Evolutionary conservation across 2,113 vertebrate species (phyloP), one percentile per base, ranked within the genome.

Genomic region (Gambusia holbrooki): DNA sequence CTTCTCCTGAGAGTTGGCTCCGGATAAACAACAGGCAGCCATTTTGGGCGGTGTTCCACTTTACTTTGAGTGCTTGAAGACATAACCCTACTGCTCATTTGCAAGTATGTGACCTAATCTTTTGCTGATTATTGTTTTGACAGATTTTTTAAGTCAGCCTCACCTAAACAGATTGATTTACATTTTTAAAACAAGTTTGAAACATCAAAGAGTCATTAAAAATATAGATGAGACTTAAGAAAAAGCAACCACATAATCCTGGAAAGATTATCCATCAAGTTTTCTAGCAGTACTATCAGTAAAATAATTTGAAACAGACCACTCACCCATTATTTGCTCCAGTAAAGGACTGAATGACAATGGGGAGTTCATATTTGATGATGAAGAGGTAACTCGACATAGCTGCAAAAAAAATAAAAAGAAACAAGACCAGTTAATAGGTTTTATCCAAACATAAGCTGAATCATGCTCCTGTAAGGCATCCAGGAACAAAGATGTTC

Each of bases 361-460:
- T 96, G 80, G 98, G 98, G 91, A 99, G 95, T 92, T 99, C 98
- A 81, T 99, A 98, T 93, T 99, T 99, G 93, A 99, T 96, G 82
- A 99, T 99, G 94, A 94, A 99, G 94, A 99, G 97, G 96, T 99
- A 99, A 95, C 96, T 98, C 78, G 98, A 98, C 97, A 99, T 99
- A 89, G 97, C 98, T 99, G 93, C 79, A 81, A 92, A 81, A 81
- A 79, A 68, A 3, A 66, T 76, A 58, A 25, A 58, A 58, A 58
- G 8, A n/a, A 58, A 54, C 2, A 22, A 54, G 7, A 48, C 2
- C 19, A 25, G 7, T 54, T n/a, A 58, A 5, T n/a, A 58, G 0
- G 0, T 58, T 10, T n/a, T 10, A 58, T 58, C n/a, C 7, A 58
- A n/a, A 10, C 17, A n/a, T 1, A 58, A n/a, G 25, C 51, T 10